Evolutionary conservation across 2,797 vertebrate genomes (phyloP).

Genomic region (Neosilurus mollespiculum): DNA sequence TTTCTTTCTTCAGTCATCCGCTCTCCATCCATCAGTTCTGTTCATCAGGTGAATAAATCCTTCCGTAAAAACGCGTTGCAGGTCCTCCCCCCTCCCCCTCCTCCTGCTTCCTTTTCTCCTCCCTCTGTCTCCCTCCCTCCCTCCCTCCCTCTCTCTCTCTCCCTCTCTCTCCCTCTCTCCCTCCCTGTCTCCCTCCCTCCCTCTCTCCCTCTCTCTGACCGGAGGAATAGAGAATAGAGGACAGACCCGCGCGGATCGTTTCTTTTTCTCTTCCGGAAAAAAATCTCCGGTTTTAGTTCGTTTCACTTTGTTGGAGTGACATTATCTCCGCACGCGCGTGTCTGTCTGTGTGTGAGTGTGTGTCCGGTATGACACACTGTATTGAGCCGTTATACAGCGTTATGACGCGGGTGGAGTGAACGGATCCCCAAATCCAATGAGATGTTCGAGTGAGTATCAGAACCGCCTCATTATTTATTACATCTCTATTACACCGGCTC

Average conservation of each 20-base stretch:
- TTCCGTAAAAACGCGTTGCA: not conserved
- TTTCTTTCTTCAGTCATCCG: not conserved
- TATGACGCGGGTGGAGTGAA: slow-evolving; percentile 28
- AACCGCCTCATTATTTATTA: not conserved
- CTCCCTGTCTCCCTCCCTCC: not conserved
- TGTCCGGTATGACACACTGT: not conserved
- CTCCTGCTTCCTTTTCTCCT: not conserved
- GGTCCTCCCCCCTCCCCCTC: not conserved
- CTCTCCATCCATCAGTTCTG: not conserved
- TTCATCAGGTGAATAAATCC: not conserved
- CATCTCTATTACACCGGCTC: not conserved
- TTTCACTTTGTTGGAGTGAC: not conserved
- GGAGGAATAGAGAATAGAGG: not conserved
- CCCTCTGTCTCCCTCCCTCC: not conserved
- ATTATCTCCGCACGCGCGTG: not conserved
- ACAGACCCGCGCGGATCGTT: not conserved
- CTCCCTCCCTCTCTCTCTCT: slow-evolving; percentile 11
- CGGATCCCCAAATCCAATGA: slow-evolving; percentile 63
- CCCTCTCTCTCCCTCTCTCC: not conserved
- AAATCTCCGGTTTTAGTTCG: not conserved
- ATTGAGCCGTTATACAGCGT: not conserved
- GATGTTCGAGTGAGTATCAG: slow-evolving; percentile 79
- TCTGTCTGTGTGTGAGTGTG: not conserved
- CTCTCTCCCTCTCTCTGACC: not conserved
- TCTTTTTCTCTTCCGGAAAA: not conserved